A percentile compares a stretch with the other conserved stretches of the same genome.
These are phyloP conservation scores for Apodemia hepburni DNA, from an alignment of 2,888 invertebrate genomes.

Conservation along the genomic window DNA sequence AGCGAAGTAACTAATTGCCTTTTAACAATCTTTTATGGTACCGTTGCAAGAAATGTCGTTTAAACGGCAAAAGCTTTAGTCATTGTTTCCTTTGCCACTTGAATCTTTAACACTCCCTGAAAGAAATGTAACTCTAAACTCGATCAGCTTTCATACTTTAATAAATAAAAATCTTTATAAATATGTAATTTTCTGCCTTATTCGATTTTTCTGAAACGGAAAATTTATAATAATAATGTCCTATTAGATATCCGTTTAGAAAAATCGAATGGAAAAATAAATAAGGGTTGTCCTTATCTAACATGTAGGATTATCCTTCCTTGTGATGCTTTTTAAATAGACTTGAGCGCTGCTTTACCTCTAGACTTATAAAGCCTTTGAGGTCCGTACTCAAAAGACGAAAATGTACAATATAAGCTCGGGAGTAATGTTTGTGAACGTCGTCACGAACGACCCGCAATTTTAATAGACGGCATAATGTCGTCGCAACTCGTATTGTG, in stretches of 20 bases:
- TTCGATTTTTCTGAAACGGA: neutral
- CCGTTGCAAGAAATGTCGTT: no score
- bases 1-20: no score
- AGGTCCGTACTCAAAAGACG: constrained; percentile 40
- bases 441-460: constrained; percentile 46
- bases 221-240: neutral
- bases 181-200: neutral
- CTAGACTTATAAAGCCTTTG: constrained; percentile 2
- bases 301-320: neutral
- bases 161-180: neutral
- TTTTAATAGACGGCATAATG: constrained; percentile 54
- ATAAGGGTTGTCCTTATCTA: neutral
- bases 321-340: neutral
- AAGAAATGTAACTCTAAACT: no score
- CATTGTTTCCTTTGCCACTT: no score
- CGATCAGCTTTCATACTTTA: neutral
- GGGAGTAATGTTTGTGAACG: constrained; percentile 45
- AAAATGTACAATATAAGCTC: constrained; percentile 42
- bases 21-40: no score
- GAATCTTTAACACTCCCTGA: no score
- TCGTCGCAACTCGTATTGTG: constrained; percentile 63
- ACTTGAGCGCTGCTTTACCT: constrained; percentile 12
- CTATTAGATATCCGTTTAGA: neutral
- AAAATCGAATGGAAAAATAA: neutral
- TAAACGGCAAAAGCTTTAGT: no score